These are phyloP conservation scores for Rhinolophus sinicus DNA, from an alignment of 2,113 vertebrate species.

Conservation along the genomic window DNA sequence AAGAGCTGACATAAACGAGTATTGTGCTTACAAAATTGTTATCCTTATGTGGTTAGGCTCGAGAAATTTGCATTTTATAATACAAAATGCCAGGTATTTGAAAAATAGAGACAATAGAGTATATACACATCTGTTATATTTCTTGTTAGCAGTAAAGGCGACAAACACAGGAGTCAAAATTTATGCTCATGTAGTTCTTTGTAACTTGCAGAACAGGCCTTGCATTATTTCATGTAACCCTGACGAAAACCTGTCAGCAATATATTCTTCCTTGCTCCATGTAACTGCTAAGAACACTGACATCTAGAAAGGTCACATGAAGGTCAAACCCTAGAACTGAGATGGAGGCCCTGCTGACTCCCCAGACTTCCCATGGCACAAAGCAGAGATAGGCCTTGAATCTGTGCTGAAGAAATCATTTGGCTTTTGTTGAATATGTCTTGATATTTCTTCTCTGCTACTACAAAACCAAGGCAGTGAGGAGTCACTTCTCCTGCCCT, in stretches of 20 bases:
- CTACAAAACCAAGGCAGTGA: not conserved
- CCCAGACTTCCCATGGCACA: not conserved
- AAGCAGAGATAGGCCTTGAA: not conserved
- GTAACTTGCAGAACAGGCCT: not conserved
- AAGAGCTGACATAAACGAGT: conserved; percentile 5
- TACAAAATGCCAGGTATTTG: not conserved
- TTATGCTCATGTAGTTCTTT: not conserved
- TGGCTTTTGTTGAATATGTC: not conserved
- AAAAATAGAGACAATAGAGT: not conserved
- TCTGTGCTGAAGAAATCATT: not conserved
- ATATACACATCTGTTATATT: not conserved
- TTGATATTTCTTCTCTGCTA: not conserved
- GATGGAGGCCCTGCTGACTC: not conserved
- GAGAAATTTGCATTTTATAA: conserved; percentile 39
- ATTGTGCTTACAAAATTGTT: not conserved
- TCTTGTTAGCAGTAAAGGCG: not conserved
- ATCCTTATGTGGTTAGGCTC: conserved; percentile 17
- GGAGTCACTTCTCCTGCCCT: not conserved
- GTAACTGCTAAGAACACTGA: not conserved
- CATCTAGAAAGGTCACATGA: not conserved
- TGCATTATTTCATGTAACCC: not conserved
- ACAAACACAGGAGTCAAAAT: not conserved
- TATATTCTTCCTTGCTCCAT: not conserved
- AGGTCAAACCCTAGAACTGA: not conserved
- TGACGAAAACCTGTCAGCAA: not conserved